These are phyloP conservation scores for Nematostella vectensis DNA, from an alignment of 92 coral and sea anemone genomes.

Conservation along the genomic window DNA sequence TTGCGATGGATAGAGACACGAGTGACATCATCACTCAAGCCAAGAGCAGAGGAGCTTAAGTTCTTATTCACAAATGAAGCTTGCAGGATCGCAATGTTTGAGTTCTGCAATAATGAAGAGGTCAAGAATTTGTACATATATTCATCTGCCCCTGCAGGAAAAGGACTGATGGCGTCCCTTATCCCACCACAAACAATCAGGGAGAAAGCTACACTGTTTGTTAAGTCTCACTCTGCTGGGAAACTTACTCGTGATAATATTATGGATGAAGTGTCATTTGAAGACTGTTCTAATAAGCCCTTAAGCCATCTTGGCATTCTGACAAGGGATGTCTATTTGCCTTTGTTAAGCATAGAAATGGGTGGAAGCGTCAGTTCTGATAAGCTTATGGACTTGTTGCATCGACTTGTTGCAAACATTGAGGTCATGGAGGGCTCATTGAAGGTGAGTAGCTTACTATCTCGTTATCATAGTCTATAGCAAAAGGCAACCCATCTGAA, in stretches of 20 bases:
- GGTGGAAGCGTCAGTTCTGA: conserved; percentile 98
- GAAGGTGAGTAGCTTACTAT: conserved; percentile 40
- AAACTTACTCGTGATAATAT: conserved; percentile 87
- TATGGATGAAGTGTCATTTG: conserved; percentile 82
- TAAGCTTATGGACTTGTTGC: conserved; percentile 93
- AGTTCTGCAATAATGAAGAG: conserved; percentile 97
- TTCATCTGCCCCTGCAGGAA: conserved; percentile 57
- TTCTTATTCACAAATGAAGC: conserved; percentile 85
- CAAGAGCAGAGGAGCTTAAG: conserved; percentile 96
- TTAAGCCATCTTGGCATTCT: conserved; percentile 55
- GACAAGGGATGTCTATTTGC: conserved; percentile 86
- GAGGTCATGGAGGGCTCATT: conserved; percentile 82
- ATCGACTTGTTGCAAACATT: conserved; percentile 81
- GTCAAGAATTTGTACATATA: conserved; percentile 65
- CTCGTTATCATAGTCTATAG: not conserved
- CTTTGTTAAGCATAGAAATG: conserved; percentile 94
- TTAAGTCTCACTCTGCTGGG: conserved; percentile 57
- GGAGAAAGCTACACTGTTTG: conserved; percentile 88
- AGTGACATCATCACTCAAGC: conserved; percentile 93
- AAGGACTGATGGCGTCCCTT: conserved; percentile 72
- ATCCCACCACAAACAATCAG: conserved; percentile 66
- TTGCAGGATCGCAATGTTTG: conserved; percentile 97
- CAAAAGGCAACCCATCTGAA: not conserved
- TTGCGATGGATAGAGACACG: conserved; percentile 93
- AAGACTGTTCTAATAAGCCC: conserved; percentile 84